These are phyloP conservation scores for Nezara viridula DNA, from an alignment of 2,888 invertebrate genomes.

Conservation along the genomic window DNA sequence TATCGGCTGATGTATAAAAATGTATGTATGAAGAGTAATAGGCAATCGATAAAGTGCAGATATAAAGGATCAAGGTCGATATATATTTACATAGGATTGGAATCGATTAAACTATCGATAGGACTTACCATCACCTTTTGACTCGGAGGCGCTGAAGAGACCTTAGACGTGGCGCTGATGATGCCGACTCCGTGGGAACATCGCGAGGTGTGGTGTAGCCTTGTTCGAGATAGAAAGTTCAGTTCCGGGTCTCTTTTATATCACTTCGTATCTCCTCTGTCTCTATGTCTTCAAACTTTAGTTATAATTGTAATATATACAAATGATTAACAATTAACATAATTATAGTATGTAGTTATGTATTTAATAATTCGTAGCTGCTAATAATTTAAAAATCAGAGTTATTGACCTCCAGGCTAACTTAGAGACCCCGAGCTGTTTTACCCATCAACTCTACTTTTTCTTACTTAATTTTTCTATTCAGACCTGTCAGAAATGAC, in stretches of 20 bases:
- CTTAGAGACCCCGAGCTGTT: background rate
- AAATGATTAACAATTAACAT: background rate
- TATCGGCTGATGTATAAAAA: too few species aligned
- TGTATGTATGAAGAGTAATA: too few species aligned
- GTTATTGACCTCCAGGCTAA: background rate
- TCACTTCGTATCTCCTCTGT: background rate
- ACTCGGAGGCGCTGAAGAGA: background rate
- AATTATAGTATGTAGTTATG: background rate
- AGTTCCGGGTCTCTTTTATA: conserved; percentile 34
- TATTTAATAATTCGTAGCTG: background rate
- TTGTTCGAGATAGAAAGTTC: conserved; percentile 1
- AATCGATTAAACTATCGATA: conserved; percentile 7
- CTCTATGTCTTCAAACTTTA: background rate
- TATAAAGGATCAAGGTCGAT: background rate
- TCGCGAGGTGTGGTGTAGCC: conserved; percentile 29
- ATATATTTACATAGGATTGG: background rate
- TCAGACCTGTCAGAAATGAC: too few species aligned
- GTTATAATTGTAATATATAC: background rate
- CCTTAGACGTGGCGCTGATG: background rate
- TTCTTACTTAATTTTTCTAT: too few species aligned
- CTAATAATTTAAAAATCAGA: background rate
- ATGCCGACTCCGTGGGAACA: background rate
- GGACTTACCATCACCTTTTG: background rate
- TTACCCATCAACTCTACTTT: background rate
- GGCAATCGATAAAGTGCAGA: background rate